Percentiles rank a stretch among this genome's conserved stretches.
Conservation (phyloP, 2,888 invertebrate species). For the Cryptocephalus primarius region DNA sequence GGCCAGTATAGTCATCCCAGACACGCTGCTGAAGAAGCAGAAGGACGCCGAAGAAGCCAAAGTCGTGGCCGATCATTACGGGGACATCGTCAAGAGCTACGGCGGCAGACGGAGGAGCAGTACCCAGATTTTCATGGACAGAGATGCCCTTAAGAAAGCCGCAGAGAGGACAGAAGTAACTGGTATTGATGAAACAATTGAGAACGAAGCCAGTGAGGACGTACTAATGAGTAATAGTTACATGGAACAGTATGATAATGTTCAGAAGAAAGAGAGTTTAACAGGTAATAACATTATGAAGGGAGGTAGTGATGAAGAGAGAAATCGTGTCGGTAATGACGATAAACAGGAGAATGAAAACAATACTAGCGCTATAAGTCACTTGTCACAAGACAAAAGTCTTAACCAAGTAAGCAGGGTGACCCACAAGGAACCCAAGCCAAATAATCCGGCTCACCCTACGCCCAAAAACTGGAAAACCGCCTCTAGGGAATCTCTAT, state of each 20-base stretch:
- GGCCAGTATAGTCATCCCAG: slow-evolving; percentile 30
- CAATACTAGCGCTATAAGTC: too few relatives aligned
- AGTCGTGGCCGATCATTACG: slow-evolving; percentile 68
- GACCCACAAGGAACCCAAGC: too few relatives aligned
- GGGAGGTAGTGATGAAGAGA: too few relatives aligned
- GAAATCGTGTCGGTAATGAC: too few relatives aligned
- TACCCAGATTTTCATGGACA: slow-evolving; percentile 18
- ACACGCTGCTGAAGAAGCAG: slow-evolving; percentile 27
- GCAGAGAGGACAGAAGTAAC: slow-evolving; percentile 22
- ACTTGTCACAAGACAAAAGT: too few relatives aligned
- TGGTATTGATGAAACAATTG: neutral
- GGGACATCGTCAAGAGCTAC: slow-evolving; percentile 65
- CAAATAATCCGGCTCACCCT: too few relatives aligned
- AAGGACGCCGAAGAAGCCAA: slow-evolving; percentile 52
- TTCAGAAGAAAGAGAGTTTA: slow-evolving; percentile 2
- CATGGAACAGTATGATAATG: slow-evolving; percentile 10
- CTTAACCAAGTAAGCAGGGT: too few relatives aligned
- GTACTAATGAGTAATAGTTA: slow-evolving; percentile 8
- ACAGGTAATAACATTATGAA: too few relatives aligned
- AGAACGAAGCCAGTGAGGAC: neutral
- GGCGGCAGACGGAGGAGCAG: slow-evolving; percentile 32
- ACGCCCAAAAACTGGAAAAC: too few relatives aligned
- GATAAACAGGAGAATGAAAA: too few relatives aligned
- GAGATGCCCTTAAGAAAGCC: slow-evolving; percentile 27
- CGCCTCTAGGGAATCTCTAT: too few relatives aligned